Percentiles rank a stretch among this genome's conserved stretches.
phyloP scores from a whole-genome alignment of 2,113 vertebrate species.

The Plotosus lineatus region DNA sequence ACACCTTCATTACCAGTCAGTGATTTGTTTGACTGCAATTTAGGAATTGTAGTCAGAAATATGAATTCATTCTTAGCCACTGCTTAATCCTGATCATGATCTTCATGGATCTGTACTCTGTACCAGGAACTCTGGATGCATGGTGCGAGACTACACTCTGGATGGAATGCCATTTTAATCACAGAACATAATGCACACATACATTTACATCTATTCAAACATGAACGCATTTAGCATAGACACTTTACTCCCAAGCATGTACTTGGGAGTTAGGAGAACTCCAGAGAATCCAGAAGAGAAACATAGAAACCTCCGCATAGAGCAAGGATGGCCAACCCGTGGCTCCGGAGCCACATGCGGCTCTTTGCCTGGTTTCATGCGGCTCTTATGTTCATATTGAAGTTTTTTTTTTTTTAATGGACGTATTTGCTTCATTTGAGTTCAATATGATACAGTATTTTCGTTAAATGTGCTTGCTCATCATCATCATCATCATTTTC shows the following conservation, averaged over 20 bases:
- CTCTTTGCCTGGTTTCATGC: no score
- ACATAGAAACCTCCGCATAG: no score
- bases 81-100: not conserved
- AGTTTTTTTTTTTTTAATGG: no score
- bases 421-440: no score
- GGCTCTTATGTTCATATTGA: no score
- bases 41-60: not conserved
- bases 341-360: no score
- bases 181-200: not conserved
- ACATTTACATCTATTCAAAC: not conserved
- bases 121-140: not conserved
- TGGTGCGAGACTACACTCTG: not conserved
- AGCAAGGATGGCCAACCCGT: no score
- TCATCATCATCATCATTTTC: no score
- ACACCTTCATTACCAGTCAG: not conserved
- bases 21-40: not conserved
- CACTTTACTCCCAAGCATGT: not conserved
- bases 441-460: no score
- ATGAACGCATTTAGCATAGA: not conserved
- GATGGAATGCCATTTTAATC: not conserved
- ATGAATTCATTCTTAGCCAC: not conserved
- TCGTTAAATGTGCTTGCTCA: no score
- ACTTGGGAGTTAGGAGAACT: not conserved
- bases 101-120: not conserved
- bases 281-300: not conserved